Conservation (phyloP, 92 coral and sea anemone species). For the Scolanthus callimorphus region DNA sequence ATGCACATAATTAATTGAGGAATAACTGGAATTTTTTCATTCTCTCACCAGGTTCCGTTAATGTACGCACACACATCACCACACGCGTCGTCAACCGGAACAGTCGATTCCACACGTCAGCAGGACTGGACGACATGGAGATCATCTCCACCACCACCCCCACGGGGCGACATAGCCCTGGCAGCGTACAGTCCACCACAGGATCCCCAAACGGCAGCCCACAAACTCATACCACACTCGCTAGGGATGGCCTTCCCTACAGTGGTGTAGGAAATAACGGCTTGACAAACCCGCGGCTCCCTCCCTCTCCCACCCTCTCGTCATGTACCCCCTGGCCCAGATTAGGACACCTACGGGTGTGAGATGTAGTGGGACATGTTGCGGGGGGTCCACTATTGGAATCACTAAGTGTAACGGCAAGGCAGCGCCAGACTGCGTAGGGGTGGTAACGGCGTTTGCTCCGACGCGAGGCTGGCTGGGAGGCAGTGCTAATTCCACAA, state of each 20-base stretch:
- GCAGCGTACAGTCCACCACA: conserved; percentile 40
- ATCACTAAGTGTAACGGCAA: conserved; percentile 78
- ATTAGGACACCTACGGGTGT: conserved; percentile 82
- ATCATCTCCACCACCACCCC: conserved; percentile 24
- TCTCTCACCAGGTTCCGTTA: conserved; percentile 62
- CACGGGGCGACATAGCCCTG: conserved; percentile 70
- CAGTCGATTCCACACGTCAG: conserved; percentile 97
- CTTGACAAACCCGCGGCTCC: conserved; percentile 86
- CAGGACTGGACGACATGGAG: conserved; percentile 95
- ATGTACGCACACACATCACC: conserved; percentile 92
- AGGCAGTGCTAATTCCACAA: conserved; percentile 72
- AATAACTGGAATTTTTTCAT: no score
- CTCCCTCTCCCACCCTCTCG: conserved; percentile 89
- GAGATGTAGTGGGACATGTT: conserved; percentile 82
- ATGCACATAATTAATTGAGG: no score
- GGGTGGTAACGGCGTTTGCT: conserved; percentile 80
- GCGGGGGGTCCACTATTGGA: conserved; percentile 68
- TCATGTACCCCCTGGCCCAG: conserved; percentile 80
- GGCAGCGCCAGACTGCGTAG: conserved; percentile 68
- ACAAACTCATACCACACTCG: conserved; percentile 38
- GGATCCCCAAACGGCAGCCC: conserved; percentile 95
- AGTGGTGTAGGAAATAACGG: conserved; percentile 83
- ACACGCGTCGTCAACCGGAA: conserved; percentile 96
- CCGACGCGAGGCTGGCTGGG: conserved; percentile 92
- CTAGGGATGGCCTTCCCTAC: conserved; percentile 65